A percentile compares a stretch with the other conserved stretches of the same genome.
phyloP scores from a whole-genome alignment of 1,140 invertebrate species.

The Pissodes strobi region DNA sequence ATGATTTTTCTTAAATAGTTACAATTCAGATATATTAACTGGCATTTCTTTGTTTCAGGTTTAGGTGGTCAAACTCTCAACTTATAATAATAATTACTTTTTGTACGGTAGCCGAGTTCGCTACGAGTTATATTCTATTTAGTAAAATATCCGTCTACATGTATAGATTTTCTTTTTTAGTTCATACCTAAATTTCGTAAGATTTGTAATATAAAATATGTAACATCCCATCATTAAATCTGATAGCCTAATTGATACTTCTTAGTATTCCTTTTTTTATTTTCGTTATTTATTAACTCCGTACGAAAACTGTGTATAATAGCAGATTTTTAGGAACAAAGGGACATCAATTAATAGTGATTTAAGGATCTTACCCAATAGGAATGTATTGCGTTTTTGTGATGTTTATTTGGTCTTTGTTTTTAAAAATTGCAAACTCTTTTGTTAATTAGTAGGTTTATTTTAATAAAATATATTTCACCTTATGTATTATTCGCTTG shows the following conservation, averaged over 20 bases:
- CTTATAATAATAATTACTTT: constrained; percentile 35
- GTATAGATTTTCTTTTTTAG: constrained; percentile 38
- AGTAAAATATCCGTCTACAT: constrained; percentile 47
- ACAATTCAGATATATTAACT: too few relatives aligned
- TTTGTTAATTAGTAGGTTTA: constrained; percentile 30
- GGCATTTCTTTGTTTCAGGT: constrained; percentile 32
- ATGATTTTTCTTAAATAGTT: too few relatives aligned
- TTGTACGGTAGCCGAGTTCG: constrained; percentile 40
- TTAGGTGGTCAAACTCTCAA: constrained; percentile 34
- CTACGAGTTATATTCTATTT: constrained; percentile 37
- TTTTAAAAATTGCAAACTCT: constrained; percentile 23
- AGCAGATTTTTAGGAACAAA: constrained; percentile 14
- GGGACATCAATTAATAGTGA: constrained; percentile 5
- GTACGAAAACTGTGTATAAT: too few relatives aligned
- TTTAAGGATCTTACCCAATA: constrained; percentile 2
- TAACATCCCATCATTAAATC: too few relatives aligned
- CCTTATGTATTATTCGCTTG: constrained; percentile 30
- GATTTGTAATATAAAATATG: constrained; percentile 41
- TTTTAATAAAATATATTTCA: constrained; percentile 37
- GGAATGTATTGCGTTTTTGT: constrained; percentile 9
- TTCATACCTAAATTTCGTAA: constrained; percentile 33
- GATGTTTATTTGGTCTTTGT: constrained; percentile 3
- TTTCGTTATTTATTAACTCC: constrained; percentile 27
- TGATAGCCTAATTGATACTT: constrained; percentile 41
- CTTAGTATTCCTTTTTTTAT: constrained; percentile 18